Base-by-base conservation (phyloP, 2,113 vertebrate species). In the Monopterus albus region DNA sequence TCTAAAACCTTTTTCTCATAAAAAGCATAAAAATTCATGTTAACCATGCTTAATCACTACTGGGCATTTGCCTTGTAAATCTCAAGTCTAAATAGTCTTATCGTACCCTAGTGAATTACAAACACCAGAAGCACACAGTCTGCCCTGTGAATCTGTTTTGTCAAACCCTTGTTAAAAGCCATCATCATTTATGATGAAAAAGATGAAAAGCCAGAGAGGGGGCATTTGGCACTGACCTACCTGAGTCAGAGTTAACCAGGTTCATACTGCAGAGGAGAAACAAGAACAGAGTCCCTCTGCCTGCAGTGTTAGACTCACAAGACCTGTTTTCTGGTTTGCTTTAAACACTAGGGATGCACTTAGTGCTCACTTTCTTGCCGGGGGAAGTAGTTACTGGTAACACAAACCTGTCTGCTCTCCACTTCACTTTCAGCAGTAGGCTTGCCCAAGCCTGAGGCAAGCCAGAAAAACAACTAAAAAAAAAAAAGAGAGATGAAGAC, bases 161-260 rank as follows among this genome's bases (percentile, higher is more conserved):
- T 84, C 85, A 75, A 83, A 60, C 61, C 63, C 58, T 47, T 82
- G 83, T 66, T 79, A 84, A 86, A 81, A 82, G n/a, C n/a, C n/a
- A n/a, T n/a, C n/a, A n/a, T n/a, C n/a, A n/a, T n/a, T n/a, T n/a
- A n/a, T n/a, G n/a, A n/a, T n/a, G n/a, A n/a, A n/a, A n/a, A n/a
- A n/a, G n/a, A n/a, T n/a, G n/a, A n/a, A n/a, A n/a, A n/a, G 79
- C 51, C 60, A 40, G 57, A 61, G 63, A 36, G 64, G 68, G 65
- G 45, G 42, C 43, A 75, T 49, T 81, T 90, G 87, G 81, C 87
- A 75, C 59, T 25, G 40, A 46, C 40, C 61, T 47, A 78, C 67
- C 77, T 81, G 86, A 90, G 78, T 82, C 78, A 89, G 81, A 89
- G 80, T 78, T 70, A 74, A 81, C 81, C 78, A 72, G 60, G 78